phyloP scores from a whole-genome alignment of 92 coral and sea anemone genomes.

The Galaxea fascicularis region DNA sequence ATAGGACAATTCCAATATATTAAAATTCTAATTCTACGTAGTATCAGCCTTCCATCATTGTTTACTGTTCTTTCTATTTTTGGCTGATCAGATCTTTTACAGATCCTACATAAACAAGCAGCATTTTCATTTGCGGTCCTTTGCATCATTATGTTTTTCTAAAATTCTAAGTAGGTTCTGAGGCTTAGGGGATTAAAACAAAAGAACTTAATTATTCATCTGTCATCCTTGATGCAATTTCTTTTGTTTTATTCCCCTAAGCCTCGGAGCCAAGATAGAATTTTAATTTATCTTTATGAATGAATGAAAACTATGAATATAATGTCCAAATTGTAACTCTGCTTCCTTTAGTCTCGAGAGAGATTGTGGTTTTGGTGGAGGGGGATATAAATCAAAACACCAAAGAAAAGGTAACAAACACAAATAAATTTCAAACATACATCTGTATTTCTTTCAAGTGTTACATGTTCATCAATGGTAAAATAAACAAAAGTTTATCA shows the following conservation, averaged over 20 bases:
- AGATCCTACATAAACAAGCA: too few relatives aligned
- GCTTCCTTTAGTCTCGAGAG: constrained; percentile 15
- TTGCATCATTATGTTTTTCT: background rate
- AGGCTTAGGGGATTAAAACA: constrained; percentile 10
- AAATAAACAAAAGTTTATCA: too few relatives aligned
- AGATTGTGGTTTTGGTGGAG: constrained; percentile 16
- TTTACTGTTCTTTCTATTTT: too few relatives aligned
- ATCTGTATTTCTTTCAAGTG: too few relatives aligned
- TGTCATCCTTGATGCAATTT: constrained; percentile 2
- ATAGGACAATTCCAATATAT: constrained; percentile 3
- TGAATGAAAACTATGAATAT: too few relatives aligned
- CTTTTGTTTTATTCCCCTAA: constrained; percentile 6
- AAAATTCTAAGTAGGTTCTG: constrained; percentile 6
- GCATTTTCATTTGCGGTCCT: too few relatives aligned
- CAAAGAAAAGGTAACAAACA: constrained; percentile 7
- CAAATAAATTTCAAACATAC: background rate
- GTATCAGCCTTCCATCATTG: constrained; percentile 9
- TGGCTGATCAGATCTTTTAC: too few relatives aligned
- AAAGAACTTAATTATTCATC: constrained; percentile 7
- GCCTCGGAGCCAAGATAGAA: constrained; percentile 5
- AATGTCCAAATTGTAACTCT: too few relatives aligned
- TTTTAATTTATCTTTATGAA: constrained; percentile 3
- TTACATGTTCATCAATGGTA: too few relatives aligned
- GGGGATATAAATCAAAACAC: constrained; percentile 18
- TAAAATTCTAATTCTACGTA: constrained; percentile 7